Conservation (phyloP, 2,113 vertebrate genomes). For the Atlantisia rogersi region DNA sequence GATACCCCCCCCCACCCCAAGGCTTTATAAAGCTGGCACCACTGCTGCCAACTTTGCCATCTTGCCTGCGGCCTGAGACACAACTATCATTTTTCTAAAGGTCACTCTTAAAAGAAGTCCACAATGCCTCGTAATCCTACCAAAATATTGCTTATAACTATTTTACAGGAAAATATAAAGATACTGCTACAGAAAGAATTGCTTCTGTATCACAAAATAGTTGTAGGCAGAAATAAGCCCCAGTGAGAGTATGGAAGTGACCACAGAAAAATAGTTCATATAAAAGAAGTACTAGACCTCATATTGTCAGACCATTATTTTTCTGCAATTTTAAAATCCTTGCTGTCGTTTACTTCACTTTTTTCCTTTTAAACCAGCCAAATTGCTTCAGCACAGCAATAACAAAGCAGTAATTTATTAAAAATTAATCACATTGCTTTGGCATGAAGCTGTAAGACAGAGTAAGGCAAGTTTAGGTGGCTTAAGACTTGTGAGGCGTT, state of each 20-base stretch:
- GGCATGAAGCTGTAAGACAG: background rate
- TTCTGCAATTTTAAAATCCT: background rate
- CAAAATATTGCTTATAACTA: background rate
- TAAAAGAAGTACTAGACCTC: background rate
- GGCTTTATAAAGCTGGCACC: background rate
- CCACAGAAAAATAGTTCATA: background rate
- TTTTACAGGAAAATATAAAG: background rate
- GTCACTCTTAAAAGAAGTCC: background rate
- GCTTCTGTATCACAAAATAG: background rate
- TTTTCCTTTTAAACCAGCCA: background rate
- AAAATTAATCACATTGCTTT: rapidly evolving
- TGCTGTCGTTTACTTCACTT: background rate
- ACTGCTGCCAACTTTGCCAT: background rate
- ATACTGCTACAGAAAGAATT: background rate
- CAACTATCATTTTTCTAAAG: background rate
- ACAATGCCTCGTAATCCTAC: background rate
- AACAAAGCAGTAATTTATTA: background rate
- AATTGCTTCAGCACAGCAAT: background rate
- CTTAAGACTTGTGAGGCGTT: background rate
- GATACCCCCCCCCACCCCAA: background rate
- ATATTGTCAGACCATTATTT: background rate
- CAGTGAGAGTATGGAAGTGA: background rate
- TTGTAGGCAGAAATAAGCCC: constrained; percentile 1
- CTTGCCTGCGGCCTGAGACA: background rate
- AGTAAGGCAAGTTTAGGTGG: background rate